A percentile compares a stretch with the other conserved stretches of the same genome.
Evolutionary conservation across 2,888 invertebrate species (phyloP).

Genomic region (Tridacna gigas): DNA sequence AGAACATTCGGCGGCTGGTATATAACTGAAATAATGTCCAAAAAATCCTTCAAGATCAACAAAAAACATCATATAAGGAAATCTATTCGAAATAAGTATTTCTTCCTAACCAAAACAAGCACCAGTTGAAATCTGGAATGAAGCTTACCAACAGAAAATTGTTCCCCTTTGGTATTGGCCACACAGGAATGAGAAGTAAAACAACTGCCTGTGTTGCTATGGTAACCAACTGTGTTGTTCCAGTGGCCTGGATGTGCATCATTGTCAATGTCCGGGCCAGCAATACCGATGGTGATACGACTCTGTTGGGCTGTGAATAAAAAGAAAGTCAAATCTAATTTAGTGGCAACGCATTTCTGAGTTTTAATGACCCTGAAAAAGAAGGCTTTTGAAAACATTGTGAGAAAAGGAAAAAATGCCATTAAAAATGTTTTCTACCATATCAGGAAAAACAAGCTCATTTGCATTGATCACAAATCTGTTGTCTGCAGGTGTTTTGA

Average conservation of each 20-base stretch:
- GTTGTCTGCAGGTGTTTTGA: too few relatives aligned
- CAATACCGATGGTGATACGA: constrained; percentile 81
- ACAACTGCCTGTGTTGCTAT: constrained; percentile 80
- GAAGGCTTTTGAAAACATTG: background rate
- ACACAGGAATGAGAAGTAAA: constrained; percentile 76
- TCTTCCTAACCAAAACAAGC: too few relatives aligned
- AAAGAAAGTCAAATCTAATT: background rate
- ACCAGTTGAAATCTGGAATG: too few relatives aligned
- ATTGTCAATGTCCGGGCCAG: constrained; percentile 81
- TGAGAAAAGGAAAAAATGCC: background rate
- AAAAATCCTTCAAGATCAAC: too few relatives aligned
- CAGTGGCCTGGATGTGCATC: constrained; percentile 81
- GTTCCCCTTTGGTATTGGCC: constrained; percentile 80
- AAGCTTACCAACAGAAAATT: constrained; percentile 77
- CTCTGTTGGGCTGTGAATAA: constrained; percentile 72
- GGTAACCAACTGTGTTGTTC: constrained; percentile 82
- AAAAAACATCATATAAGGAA: too few relatives aligned
- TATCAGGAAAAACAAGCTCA: too few relatives aligned
- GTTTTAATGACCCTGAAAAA: background rate
- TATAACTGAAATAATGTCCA: too few relatives aligned
- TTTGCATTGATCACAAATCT: too few relatives aligned
- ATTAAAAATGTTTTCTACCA: too few relatives aligned
- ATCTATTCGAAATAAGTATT: too few relatives aligned
- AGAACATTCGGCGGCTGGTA: too few relatives aligned
- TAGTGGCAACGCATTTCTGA: background rate